Evolutionary conservation across 2,888 invertebrate species (phyloP).

Genomic region (Hoplodrina blanda): DNA sequence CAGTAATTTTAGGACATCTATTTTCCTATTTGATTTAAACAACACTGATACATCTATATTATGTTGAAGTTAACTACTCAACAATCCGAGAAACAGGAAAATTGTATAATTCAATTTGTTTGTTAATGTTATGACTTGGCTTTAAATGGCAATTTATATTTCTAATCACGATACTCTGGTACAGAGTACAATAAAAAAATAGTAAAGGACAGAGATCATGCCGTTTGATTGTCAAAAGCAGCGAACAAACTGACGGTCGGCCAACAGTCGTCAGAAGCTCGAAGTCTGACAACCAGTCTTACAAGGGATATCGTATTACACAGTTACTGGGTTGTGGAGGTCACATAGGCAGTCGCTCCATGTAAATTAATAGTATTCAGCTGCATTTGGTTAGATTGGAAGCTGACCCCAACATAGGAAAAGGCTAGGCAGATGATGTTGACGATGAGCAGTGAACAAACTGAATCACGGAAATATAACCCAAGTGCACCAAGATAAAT

Average conservation of each 20-base stretch:
- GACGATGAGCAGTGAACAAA: no score
- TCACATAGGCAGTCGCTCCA: no score
- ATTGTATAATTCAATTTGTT: conserved; percentile 18
- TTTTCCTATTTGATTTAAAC: conserved; percentile 14
- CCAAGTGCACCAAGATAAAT: neutral
- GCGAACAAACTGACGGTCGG: no score
- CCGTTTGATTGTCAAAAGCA: neutral
- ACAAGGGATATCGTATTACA: no score
- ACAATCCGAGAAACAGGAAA: conserved; percentile 25
- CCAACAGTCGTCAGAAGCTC: no score
- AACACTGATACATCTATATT: neutral
- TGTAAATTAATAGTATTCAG: no score
- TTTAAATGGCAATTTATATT: conserved; percentile 6
- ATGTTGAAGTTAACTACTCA: neutral
- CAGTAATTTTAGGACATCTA: neutral
- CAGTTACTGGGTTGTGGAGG: no score
- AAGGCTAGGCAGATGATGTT: no score
- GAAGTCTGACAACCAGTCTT: no score
- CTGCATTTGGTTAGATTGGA: no score
- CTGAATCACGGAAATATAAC: no score
- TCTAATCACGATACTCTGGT: neutral
- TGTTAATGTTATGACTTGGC: conserved; percentile 9
- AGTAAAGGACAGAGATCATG: neutral
- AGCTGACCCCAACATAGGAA: no score
- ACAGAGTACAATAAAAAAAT: neutral